Base-by-base conservation (phyloP, 2,797 vertebrate species). In the Ceryle rudis region DNA sequence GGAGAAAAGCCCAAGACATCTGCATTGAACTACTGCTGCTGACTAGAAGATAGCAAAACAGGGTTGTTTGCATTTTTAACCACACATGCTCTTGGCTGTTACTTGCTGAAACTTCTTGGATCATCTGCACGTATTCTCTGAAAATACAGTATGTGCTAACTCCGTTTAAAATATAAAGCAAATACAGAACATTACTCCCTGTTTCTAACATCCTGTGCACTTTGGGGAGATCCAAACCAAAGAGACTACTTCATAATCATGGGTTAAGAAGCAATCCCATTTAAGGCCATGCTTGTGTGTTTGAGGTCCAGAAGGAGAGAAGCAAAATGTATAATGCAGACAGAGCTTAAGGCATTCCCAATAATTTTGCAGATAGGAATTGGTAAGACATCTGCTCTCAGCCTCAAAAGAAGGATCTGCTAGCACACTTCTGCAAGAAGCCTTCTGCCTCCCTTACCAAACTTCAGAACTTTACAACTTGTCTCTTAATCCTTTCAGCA, bases 321-420 rank as follows among this genome's bases (percentile, higher is more conserved):
- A 77, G 21, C 25, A 46, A 69, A 25, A 23, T 3, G 10, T 13
- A 0, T 18, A 70, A 54, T 1, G 2, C 0, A 52, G 65, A 42
- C 47, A 81, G 46, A 52, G 2, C 19, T 73, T 66, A 66, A 35
- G 19, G 29, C n/a, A 62, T 85, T 88, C 47, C 42, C 51, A 55
- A 14, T 15, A 60, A 41, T 47, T 66, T 4, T 46, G 23, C 35
- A 80, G 37, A 65, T 46, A 29, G 0, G 6, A 35, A 8, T 31
- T 14, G 20, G 31, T 64, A 73, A 65, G 22, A 16, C 33, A 91
- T 28, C 33, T 21, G 54, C 64, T 54, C n/a, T 17, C 26, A 47
- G 44, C 21, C 71, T 66, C 81, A 52, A 47, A 64, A 74, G 35
- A 65, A 61, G 23, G 7, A 3, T 17, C 52, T 67, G 41, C 28